Base-by-base conservation (phyloP, 1,140 invertebrate genomes). In the Lamellibrachia luymesi region DNA sequence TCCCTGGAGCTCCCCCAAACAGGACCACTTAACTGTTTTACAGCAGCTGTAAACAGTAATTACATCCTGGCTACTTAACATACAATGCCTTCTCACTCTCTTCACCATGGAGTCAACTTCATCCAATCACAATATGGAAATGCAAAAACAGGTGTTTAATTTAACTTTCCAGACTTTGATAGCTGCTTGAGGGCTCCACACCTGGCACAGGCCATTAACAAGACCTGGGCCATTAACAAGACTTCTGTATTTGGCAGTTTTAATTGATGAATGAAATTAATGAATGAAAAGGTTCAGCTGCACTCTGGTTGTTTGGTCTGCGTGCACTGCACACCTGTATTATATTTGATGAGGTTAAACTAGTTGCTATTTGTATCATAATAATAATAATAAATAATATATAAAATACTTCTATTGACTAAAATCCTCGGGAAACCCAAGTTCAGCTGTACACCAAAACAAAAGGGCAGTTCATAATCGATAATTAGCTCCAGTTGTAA, bases 141-240 rank as follows among this genome's bases (percentile, higher is more conserved):
- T 80, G 64, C 64, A 80, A 80, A 80, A 80, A 80, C 64, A 80
- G 17, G 64, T 80, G 64, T 80, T 80, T 80, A 80, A 80, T 80
- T 80, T 10, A 80, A 80, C 8, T 80, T 8, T 6, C 25, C 64
- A 80, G 64, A 4, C 64, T 38, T 38, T 80, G 64, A 22, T 17
- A 22, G 64, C 64, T 22, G 17, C 64, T 22, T 10, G 64, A 80
- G 64, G 64, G 64, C 64, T 80, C 64, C 64, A 80, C 17, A 22
- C 25, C 64, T 80, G 64, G 25, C 64, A 80, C 13, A 2, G 8
- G 17, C 64, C 64, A 80, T 22, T 80, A 22, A 80, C 64, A 80
- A 4, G 13, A 80, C 25, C 64, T 80, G 38, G 8, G 17, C 64
- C 64, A 80, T 22, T 80, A 22, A 80, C 64, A 80, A 4, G 13